Evolutionary conservation across 2,113 vertebrate species (phyloP).

Genomic region (Phyllostomus hastatus): DNA sequence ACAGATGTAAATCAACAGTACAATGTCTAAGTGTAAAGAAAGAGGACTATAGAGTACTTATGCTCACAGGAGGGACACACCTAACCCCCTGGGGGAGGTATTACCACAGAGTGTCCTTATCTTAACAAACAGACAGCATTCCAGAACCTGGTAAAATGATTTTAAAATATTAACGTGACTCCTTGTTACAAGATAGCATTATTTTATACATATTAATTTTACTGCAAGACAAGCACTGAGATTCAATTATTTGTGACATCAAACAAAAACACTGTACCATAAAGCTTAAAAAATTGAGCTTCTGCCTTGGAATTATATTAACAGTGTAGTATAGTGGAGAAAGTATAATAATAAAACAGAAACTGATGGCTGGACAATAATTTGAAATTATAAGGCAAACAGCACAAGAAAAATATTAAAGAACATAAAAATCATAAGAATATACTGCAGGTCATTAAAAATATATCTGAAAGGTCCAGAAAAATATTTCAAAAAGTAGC

Average conservation of each 20-base stretch:
- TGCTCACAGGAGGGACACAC: neutral
- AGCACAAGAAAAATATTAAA: neutral
- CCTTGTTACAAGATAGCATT: neutral
- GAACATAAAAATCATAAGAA: neutral
- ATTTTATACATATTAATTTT: neutral
- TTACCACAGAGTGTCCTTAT: neutral
- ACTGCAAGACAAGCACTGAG: neutral
- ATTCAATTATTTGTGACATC: neutral
- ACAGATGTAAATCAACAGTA: neutral
- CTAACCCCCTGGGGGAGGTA: neutral
- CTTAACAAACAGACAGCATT: neutral
- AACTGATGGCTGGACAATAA: neutral
- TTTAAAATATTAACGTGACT: neutral
- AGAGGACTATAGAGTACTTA: neutral
- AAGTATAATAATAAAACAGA: neutral
- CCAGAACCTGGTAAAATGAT: neutral
- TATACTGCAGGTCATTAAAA: neutral
- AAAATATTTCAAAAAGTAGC: neutral
- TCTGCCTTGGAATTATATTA: neutral
- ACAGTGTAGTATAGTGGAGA: neutral
- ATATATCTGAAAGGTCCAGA: neutral
- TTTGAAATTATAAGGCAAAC: slow-evolving; percentile 2
- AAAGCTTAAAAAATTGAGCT: neutral
- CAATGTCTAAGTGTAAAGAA: neutral
- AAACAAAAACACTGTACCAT: neutral